Evolutionary conservation across 2,888 invertebrate genomes (phyloP), one percentile per base, ranked within the genome.

Genomic region (Cephus pygmeus): DNA sequence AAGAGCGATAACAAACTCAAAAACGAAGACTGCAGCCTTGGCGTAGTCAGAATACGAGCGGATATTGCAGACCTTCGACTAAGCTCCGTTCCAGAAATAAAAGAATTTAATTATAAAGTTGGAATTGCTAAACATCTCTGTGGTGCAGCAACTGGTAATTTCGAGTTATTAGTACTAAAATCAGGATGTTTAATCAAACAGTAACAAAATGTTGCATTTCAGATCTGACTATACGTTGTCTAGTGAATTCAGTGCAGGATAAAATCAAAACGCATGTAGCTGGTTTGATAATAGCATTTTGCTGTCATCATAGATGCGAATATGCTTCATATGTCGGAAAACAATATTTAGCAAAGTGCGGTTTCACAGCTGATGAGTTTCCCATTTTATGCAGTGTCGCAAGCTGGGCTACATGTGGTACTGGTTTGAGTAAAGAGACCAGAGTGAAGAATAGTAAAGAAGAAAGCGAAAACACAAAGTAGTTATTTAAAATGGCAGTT

Each of bases 331-430:
- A 96, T 91, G 94, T 95, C 2, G 96, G 96, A 0, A 94, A 94
- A 85, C 84, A 92, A 2, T 95, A 94, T 88, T 93, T 96, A 73
- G 85, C 91, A 82, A 91, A 92, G 80, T 88, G 92, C 80, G 93
- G 93, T 4, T 92, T 97, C 56, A 91, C 89, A 0, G 91, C 91
- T 0, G 92, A 93, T 1, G 95, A 97, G 77, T 95, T 98, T 90
- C 93, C 94, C 83, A 93, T 96, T 35, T 94, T 98, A 88, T 94
- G 95, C 79, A 95, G 96, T 82, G 93, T 98, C 87, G 96, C 96
- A 11, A 96, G 97, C 88, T 98, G 98, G 98, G 97, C 97, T 0
- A 97, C 97, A 1, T 97, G 97, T 92, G 96, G 97, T 11, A 92
- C 92, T 1, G 95, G 95, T 0, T 92, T 93, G 81, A 94, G 94